Percentiles rank a stretch among this genome's conserved stretches.
phyloP scores from a whole-genome alignment of 2,113 vertebrate species.

The Saguinus imperator region DNA sequence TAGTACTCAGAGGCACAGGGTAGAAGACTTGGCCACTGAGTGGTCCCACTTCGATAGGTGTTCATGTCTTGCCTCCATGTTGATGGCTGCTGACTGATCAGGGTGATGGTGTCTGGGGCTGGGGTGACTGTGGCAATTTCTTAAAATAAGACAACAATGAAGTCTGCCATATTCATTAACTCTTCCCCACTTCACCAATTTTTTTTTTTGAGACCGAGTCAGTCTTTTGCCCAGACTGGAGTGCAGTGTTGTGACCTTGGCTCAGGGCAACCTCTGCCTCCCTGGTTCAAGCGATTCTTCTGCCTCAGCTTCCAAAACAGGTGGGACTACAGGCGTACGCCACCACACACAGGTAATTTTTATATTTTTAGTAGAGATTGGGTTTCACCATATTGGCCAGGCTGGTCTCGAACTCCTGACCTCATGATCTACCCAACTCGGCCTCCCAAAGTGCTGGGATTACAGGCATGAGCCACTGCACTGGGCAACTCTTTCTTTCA shows the following conservation, averaged over 20 bases:
- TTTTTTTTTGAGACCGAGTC: background rate
- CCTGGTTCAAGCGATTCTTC: background rate
- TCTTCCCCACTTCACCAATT: background rate
- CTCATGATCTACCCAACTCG: background rate
- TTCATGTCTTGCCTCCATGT: background rate
- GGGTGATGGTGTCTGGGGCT: background rate
- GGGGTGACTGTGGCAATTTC: background rate
- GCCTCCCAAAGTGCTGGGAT: background rate
- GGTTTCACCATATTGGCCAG: background rate
- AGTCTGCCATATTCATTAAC: background rate
- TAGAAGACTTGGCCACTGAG: background rate
- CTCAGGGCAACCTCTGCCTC: background rate
- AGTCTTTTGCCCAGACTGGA: background rate
- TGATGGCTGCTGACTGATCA: background rate
- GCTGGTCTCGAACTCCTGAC: background rate
- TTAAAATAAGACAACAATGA: background rate
- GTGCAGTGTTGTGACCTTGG: background rate
- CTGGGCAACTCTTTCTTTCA: background rate
- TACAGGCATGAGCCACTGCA: background rate
- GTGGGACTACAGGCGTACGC: background rate
- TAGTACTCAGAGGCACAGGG: background rate
- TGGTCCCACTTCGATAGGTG: background rate
- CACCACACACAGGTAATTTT: rapidly evolving
- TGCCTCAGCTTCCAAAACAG: background rate
- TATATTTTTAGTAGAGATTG: background rate